These are phyloP conservation scores for Clavelina lepadiformis DNA, from an alignment of 23 tunicate genomes.

Conservation along the genomic window DNA sequence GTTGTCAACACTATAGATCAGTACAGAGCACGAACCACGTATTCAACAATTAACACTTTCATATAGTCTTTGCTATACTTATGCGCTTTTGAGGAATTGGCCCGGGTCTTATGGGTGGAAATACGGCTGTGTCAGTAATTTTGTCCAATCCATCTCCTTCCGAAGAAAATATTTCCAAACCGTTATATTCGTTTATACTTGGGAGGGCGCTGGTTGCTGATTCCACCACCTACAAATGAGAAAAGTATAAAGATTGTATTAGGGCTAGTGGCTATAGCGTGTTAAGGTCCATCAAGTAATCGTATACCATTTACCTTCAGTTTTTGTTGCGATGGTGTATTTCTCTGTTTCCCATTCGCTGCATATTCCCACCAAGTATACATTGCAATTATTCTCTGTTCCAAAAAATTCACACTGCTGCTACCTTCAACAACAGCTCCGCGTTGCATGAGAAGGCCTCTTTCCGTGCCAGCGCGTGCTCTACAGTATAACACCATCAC, in stretches of 20 bases:
- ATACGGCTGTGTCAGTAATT: background rate
- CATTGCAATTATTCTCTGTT: constrained; percentile 67
- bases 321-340: constrained; percentile 75
- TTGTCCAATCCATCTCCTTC: no score
- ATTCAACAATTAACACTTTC: no score
- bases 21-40: no score
- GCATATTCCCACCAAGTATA: constrained; percentile 90
- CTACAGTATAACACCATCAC: background rate
- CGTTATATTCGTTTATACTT: constrained; percentile 26
- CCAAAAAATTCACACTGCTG: constrained; percentile 51
- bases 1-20: no score
- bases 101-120: constrained; percentile 16
- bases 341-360: constrained; percentile 52
- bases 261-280: background rate
- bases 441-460: constrained; percentile 42
- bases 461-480: constrained; percentile 27
- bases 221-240: constrained; percentile 33
- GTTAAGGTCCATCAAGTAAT: background rate
- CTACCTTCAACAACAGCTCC: constrained; percentile 75
- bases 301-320: constrained; percentile 22
- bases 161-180: no score
- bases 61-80: no score
- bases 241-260: background rate
- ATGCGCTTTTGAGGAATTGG: background rate
- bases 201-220: constrained; percentile 31